Percentiles rank a stretch among this genome's conserved stretches.
Conservation (phyloP, 2,888 invertebrate genomes). For the Ichneumoninae sp. region DNA sequence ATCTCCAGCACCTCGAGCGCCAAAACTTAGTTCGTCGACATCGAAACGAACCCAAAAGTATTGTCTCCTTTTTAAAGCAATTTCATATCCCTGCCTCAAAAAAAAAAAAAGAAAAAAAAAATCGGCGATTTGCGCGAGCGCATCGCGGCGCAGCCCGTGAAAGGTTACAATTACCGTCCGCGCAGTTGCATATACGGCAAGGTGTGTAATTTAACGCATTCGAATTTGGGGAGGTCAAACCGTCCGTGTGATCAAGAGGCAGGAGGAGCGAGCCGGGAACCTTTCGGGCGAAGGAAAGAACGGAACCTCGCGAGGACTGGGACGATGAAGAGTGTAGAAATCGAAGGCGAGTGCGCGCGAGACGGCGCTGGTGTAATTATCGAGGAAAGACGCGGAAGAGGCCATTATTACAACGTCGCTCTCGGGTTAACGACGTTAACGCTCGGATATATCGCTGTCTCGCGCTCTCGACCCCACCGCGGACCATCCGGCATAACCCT, state of each 20-base stretch:
- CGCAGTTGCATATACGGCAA: constrained; percentile 49
- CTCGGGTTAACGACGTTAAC: constrained; percentile 69
- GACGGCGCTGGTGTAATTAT: constrained; percentile 71
- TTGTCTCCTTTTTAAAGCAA: background rate
- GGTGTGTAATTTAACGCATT: constrained; percentile 68
- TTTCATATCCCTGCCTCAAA: background rate
- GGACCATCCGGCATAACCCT: background rate
- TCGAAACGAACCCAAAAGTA: background rate
- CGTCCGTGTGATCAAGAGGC: constrained; percentile 48
- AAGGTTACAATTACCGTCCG: constrained; percentile 71
- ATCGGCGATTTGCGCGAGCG: constrained; percentile 1
- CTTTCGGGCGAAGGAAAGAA: background rate
- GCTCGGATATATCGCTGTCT: constrained; percentile 57
- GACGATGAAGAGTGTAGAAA: constrained; percentile 35
- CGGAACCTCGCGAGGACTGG: constrained; percentile 29
- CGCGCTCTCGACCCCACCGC: background rate
- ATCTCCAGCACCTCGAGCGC: background rate
- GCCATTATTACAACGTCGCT: constrained; percentile 67
- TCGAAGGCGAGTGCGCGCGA: constrained; percentile 45
- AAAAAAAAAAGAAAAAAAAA: background rate
- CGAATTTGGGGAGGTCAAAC: constrained; percentile 63
- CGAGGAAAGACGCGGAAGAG: constrained; percentile 43
- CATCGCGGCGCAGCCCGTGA: constrained; percentile 45
- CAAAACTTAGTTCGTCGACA: background rate
- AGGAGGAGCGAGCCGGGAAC: constrained; percentile 13